These are phyloP conservation scores for Morone saxatilis DNA, from an alignment of 2,113 vertebrate species.

Conservation along the genomic window DNA sequence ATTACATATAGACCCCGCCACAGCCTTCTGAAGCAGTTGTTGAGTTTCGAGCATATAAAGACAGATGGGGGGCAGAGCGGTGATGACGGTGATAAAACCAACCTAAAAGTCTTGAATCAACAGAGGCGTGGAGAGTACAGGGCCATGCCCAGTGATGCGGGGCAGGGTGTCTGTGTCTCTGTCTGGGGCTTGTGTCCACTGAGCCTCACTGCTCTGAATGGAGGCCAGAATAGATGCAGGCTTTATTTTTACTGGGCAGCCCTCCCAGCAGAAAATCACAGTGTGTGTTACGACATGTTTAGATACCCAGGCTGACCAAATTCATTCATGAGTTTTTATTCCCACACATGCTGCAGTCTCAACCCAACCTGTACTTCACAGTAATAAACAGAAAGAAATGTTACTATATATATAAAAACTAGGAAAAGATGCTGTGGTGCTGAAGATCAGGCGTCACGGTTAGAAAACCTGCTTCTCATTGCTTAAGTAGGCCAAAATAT, in stretches of 20 bases:
- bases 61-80: not conserved
- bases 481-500: not conserved
- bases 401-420: not conserved
- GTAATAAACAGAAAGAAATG: not conserved
- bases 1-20: not conserved
- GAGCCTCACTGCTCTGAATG: slow-evolving; percentile 51
- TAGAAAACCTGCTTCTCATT: not conserved
- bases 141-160: slow-evolving; percentile 43
- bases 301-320: slow-evolving; percentile 47
- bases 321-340: slow-evolving; percentile 66
- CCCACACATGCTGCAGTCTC: slow-evolving; percentile 36
- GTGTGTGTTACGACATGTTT: slow-evolving; percentile 46
- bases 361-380: not conserved
- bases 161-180: slow-evolving; percentile 56
- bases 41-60: slow-evolving; percentile 4
- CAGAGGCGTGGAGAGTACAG: slow-evolving; percentile 36
- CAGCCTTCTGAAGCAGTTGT: not conserved
- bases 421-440: not conserved
- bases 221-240: slow-evolving; percentile 52
- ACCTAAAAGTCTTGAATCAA: slow-evolving; percentile 64
- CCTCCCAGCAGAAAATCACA: slow-evolving; percentile 42
- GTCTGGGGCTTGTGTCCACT: slow-evolving; percentile 72
- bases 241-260: slow-evolving; percentile 70
- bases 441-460: not conserved
- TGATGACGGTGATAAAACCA: slow-evolving; percentile 34